A percentile compares a stretch with the other conserved stretches of the same genome.
Evolutionary conservation across 23 tunicate genomes (phyloP).

Genomic region (Styela clava): DNA sequence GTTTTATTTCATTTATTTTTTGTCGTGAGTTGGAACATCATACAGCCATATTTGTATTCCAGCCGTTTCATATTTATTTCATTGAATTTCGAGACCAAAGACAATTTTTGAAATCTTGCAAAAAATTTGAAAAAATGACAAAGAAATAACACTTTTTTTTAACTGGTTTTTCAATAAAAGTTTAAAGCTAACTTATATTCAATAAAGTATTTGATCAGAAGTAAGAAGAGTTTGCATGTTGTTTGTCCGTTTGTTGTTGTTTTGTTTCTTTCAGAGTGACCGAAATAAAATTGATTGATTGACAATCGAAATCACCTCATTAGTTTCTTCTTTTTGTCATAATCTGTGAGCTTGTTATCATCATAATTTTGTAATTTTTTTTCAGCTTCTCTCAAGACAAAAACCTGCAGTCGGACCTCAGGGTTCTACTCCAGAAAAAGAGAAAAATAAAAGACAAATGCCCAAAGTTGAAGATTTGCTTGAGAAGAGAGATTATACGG

Average conservation of each 20-base stretch:
- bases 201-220: not conserved
- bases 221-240: not conserved
- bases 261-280: too few relatives aligned
- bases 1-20: not conserved
- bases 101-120: too few relatives aligned
- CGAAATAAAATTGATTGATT: not conserved
- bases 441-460: conserved; percentile 46
- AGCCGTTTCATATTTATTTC: too few relatives aligned
- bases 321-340: not conserved
- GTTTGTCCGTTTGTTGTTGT: too few relatives aligned
- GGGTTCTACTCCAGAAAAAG: conserved; percentile 42
- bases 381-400: conserved; percentile 78
- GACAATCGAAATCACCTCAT: not conserved
- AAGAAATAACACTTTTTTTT: too few relatives aligned
- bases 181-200: too few relatives aligned
- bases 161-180: too few relatives aligned
- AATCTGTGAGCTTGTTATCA: too few relatives aligned
- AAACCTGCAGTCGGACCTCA: conserved; percentile 68
- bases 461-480: conserved; percentile 76
- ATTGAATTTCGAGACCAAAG: too few relatives aligned
- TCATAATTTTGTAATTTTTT: not conserved
- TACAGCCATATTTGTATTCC: too few relatives aligned
- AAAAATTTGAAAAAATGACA: too few relatives aligned
- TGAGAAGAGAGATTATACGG: conserved; percentile 78
- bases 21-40: not conserved